Evolutionary conservation across 2,113 vertebrate genomes (phyloP).

Genomic region (Chlamydotis undulata): DNA sequence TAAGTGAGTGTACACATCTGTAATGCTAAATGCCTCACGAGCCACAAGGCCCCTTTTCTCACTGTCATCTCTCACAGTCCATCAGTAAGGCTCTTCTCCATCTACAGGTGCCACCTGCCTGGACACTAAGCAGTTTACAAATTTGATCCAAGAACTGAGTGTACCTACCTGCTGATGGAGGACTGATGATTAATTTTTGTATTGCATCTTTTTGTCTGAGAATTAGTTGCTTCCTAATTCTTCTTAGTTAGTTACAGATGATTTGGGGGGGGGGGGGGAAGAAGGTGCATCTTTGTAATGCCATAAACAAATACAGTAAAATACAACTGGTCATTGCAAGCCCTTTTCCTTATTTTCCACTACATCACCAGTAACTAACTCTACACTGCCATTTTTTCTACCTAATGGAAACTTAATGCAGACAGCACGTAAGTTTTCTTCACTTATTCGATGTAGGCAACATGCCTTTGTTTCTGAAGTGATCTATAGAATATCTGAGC

Average conservation of each 20-base stretch:
- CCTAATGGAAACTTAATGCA: neutral
- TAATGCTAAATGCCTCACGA: accelerated
- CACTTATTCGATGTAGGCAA: neutral
- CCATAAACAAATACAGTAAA: neutral
- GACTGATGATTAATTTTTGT: neutral
- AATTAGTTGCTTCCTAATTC: neutral
- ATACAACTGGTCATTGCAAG: neutral
- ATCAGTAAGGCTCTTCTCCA: neutral
- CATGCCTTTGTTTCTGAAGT: neutral
- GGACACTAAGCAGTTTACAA: neutral
- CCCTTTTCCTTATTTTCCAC: neutral
- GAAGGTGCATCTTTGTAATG: neutral
- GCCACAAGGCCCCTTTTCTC: neutral
- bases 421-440: neutral
- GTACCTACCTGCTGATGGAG: neutral
- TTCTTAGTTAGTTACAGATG: neutral
- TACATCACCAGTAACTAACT: neutral
- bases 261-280: accelerated
- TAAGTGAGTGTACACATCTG: no score
- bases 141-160: neutral
- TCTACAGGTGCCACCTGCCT: neutral
- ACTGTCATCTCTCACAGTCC: neutral
- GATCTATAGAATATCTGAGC: neutral
- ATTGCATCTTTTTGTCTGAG: neutral
- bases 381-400: neutral